A percentile compares a stretch with the other conserved stretches of the same genome.
These are phyloP conservation scores for Drosophila pruinosa DNA, from an alignment of 1,140 invertebrate species.

Conservation along the genomic window DNA sequence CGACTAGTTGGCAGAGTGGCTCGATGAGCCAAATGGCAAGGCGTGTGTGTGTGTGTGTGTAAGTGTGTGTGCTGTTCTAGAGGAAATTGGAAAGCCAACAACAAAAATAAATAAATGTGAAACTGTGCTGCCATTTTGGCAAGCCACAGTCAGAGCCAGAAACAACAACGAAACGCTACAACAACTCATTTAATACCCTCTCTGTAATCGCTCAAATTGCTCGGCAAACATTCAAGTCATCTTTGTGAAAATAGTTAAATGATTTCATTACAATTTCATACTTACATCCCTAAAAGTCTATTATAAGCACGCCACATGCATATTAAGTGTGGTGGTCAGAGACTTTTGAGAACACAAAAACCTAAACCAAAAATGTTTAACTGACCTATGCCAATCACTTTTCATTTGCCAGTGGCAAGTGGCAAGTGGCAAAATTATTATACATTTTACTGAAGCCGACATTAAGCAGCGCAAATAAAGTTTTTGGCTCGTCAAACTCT, in stretches of 20 bases:
- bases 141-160: slow-evolving; percentile 43
- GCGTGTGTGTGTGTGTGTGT: background rate
- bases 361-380: background rate
- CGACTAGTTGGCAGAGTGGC: slow-evolving; percentile 28
- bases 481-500: too few species aligned
- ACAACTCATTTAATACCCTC: slow-evolving; percentile 10
- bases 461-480: too few species aligned
- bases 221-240: slow-evolving; percentile 53
- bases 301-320: background rate
- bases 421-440: too few species aligned
- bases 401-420: background rate
- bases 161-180: slow-evolving; percentile 25
- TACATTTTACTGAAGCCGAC: too few species aligned
- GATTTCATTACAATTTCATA: slow-evolving; percentile 21
- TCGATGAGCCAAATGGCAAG: background rate
- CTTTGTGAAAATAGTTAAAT: slow-evolving; percentile 34
- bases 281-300: background rate
- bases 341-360: background rate
- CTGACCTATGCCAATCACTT: slow-evolving; percentile 1
- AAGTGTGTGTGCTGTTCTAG: background rate
- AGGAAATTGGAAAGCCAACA: slow-evolving; percentile 41
- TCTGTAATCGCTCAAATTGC: slow-evolving; percentile 62
- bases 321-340: background rate
- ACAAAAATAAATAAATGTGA: slow-evolving; percentile 61
- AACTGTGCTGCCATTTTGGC: slow-evolving; percentile 54